A percentile compares a stretch with the other conserved stretches of the same genome.
These are phyloP conservation scores for Alouatta palliata DNA, from an alignment of 2,113 vertebrate species.

Conservation along the genomic window DNA sequence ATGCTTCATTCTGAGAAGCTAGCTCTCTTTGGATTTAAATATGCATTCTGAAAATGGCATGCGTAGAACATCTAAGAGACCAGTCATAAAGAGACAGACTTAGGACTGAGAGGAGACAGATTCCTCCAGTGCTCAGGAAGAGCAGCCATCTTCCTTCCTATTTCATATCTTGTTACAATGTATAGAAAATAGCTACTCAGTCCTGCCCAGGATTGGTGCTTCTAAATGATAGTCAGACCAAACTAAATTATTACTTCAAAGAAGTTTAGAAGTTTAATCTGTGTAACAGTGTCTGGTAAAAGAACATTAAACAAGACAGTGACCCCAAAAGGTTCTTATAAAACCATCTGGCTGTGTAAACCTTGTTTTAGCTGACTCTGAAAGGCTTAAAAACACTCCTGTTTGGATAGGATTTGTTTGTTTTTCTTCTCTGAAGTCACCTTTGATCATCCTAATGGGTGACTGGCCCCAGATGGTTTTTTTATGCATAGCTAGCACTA, in stretches of 20 bases:
- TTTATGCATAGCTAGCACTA: background rate
- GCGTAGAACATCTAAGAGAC: fast-evolving
- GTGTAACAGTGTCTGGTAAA: background rate
- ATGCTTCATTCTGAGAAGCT: background rate
- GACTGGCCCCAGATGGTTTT: background rate
- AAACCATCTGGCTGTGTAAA: background rate
- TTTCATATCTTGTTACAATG: too few relatives aligned
- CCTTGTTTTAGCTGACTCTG: background rate
- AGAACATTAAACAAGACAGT: background rate
- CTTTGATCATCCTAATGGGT: background rate
- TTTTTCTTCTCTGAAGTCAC: background rate
- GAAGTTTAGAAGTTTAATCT: background rate
- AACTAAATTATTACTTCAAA: background rate
- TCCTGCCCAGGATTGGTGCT: background rate
- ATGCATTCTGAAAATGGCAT: background rate
- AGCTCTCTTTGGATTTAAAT: background rate
- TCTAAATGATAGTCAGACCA: background rate
- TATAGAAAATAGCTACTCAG: background rate
- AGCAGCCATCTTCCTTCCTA: background rate
- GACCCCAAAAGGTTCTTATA: background rate
- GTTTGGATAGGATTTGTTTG: background rate
- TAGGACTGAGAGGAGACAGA: background rate
- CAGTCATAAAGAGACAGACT: fast-evolving
- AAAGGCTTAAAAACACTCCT: background rate
- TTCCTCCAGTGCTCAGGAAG: background rate